Base-by-base conservation (phyloP, 2,888 invertebrate genomes). In the Spilarctia lutea region DNA sequence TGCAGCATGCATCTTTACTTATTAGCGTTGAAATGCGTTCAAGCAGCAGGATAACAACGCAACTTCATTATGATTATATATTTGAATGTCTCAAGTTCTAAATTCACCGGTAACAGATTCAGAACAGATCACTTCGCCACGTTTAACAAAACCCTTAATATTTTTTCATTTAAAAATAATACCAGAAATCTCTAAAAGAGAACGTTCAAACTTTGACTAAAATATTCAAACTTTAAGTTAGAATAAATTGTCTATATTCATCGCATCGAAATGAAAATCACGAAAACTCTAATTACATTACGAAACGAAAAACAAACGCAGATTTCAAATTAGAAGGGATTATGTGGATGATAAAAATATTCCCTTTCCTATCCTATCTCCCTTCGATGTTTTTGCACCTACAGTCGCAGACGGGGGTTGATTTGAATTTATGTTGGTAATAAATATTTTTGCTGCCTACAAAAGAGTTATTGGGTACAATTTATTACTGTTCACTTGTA, bases 381-480 rank as follows among this genome's bases (percentile, higher is more conserved):
- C 72, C 81, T 85, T 86, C 84, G 80, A 80, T 85, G 83, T 85
- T 86, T 86, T 88, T 86, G 83, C 82, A 78, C 83, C 80, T 80
- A 80, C 82, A 81, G 81, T 86, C 82, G 83, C 84, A 84, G 86
- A 86, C 81, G 82, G 83, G 85, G 82, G 81, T 82, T 90, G 89
- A 90, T 90, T 90, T 89, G 88, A 90, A 91, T 91, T 91, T 91
- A 91, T 90, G 87, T 80, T 71, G 42, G 85, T 83, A 83, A 89
- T 91, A 91, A 90, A 91, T 91, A 91, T 90, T 89, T 86, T 85
- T 85, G 82, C 83, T 84, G 85, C 82, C 87, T 85, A 83, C 85
- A 74, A 78, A 81, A 83, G 87, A 89, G 86, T 87, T 87, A 90
- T 88, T 89, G 86, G 85, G 74, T 74, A 78, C 81, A 83, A 86